Base-by-base conservation (phyloP, 2,888 invertebrate genomes). In the Drosophila mimetica region DNA sequence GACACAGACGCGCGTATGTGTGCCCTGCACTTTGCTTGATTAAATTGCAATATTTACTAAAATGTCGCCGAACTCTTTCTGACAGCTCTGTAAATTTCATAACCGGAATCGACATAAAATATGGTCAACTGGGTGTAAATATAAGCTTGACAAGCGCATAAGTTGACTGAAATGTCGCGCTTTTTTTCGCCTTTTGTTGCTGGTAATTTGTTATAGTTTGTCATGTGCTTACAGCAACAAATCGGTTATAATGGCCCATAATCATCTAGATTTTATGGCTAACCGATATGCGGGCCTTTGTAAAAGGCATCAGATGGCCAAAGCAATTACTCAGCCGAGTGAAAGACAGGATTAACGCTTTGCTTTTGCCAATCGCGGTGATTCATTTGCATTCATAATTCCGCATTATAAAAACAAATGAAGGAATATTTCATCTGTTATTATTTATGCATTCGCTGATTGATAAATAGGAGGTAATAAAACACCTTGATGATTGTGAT, bases 11-110 rank as follows among this genome's bases (percentile, higher is more conserved):
- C 16, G 44, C n/a, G 44, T 75, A 61, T 82, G 71, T 63, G 72
- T 76, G 64, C 60, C 75, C 74, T 88, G 88, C 85, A 88, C 85
- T 86, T 88, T 86, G 77, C 88, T 86, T 86, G 88, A 86, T 86
- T 86, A 88, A 88, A 86, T 86, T 88, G 86, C 85, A 88, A 88
- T 86, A 88, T 88, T 86, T 86, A 88, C 88, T 86, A 88, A 86
- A 86, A 88, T 86, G 85, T 88, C 85, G 88, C 81, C 86, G 88
- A 85, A 85, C 84, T 85, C 84, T 88, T 85, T 88, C 75, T 88
- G 84, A 85, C 84, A 88, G 86, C 88, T 86, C 84, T 86, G 84
- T 83, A 85, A 85, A 85, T 88, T 85, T 83, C 84, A 85, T 85
- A 85, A 86, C 83, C 84, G 75, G 84, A 80, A 83, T 74, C 86